Conservation (phyloP, 2,797 vertebrate species). For the Xenops minutus region DNA sequence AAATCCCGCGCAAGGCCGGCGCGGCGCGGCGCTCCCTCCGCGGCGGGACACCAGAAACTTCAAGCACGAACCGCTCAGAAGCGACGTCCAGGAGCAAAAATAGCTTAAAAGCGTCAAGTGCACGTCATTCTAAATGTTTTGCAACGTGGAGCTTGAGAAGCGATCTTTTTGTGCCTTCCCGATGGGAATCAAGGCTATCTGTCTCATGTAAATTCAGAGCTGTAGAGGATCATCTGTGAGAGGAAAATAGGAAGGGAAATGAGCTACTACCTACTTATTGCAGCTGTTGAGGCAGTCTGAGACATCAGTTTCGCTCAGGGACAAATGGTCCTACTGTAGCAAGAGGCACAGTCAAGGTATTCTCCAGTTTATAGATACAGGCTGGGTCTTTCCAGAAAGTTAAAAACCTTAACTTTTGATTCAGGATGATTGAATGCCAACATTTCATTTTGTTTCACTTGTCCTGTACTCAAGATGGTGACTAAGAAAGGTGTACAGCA, state of each 20-base stretch:
- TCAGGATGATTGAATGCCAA: neutral
- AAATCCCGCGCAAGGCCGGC: neutral
- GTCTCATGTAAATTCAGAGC: neutral
- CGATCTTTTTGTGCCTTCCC: neutral
- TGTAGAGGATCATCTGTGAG: no score
- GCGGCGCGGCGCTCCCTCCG: accelerated
- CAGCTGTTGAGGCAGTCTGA: neutral
- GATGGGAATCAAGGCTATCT: accelerated
- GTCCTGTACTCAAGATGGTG: neutral
- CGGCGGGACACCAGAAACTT: accelerated
- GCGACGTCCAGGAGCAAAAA: neutral
- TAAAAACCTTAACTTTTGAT: neutral
- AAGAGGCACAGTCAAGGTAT: neutral
- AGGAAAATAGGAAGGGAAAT: neutral
- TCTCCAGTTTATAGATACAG: neutral
- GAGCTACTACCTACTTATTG: neutral
- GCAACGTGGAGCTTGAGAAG: accelerated
- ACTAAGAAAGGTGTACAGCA: neutral
- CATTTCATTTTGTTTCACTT: neutral
- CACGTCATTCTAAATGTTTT: accelerated
- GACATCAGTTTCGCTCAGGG: neutral
- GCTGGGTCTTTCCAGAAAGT: neutral
- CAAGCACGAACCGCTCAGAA: accelerated
- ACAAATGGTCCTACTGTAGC: accelerated
- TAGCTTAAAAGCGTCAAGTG: accelerated